Evolutionary conservation across 2,113 vertebrate genomes (phyloP).

Genomic region (Thunnus thynnus): DNA sequence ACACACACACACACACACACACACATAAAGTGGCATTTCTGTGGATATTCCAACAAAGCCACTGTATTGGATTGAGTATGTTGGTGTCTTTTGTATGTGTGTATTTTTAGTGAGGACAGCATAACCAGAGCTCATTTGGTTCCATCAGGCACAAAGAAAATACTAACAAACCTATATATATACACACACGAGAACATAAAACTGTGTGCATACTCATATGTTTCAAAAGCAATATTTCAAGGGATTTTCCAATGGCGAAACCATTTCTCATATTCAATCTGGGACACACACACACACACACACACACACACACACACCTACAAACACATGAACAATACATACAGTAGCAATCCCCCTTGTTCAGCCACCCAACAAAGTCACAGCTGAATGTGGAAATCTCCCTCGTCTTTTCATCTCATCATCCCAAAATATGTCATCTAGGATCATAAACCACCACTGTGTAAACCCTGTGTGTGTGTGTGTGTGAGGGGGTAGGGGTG

Average conservation of each 20-base stretch:
- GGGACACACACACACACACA: constrained; percentile 15
- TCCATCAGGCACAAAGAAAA: neutral
- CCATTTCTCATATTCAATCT: neutral
- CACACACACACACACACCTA: neutral
- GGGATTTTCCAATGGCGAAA: no score
- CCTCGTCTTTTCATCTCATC: neutral
- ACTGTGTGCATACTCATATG: neutral
- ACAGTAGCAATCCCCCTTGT: constrained; percentile 1
- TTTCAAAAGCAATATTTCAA: neutral
- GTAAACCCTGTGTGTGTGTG: neutral
- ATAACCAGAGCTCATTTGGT: neutral
- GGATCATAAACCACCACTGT: neutral
- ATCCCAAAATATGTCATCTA: neutral
- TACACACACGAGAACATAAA: no score
- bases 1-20: neutral
- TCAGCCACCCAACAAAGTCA: constrained; percentile 8
- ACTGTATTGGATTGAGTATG: no score
- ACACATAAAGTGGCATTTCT: neutral
- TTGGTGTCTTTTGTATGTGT: no score
- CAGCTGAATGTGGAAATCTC: neutral
- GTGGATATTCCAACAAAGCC: no score
- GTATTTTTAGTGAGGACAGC: no score
- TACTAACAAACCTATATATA: no score
- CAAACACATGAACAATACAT: neutral
- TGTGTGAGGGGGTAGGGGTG: neutral